Conservation (phyloP, 64 coral and sea anemone species). For the Dendrophyllia cribrosa region DNA sequence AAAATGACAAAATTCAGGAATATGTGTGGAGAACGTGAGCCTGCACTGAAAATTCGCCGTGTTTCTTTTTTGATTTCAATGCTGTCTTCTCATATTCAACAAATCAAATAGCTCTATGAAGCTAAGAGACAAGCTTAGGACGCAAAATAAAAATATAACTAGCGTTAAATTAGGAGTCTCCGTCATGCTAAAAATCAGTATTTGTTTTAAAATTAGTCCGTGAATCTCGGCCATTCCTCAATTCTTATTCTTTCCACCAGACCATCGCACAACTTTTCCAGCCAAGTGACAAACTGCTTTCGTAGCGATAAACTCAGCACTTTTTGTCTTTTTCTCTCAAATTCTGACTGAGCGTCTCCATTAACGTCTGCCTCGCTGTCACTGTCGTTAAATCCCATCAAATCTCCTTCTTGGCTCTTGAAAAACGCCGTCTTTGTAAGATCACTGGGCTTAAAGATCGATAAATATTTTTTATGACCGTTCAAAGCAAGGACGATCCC, state of each 20-base stretch:
- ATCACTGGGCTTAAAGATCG: conserved; percentile 80
- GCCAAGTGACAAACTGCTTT: conserved; percentile 70
- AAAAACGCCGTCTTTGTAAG: conserved; percentile 53
- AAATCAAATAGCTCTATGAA: no score
- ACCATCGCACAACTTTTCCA: conserved; percentile 91
- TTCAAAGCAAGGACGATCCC: conserved; percentile 91
- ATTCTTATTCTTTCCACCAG: conserved; percentile 70
- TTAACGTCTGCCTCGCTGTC: conserved; percentile 48
- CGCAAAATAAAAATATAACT: no score
- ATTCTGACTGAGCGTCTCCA: conserved; percentile 25
- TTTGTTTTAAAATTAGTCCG: conserved; percentile 2
- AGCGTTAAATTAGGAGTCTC: no score
- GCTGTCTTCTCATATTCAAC: no score
- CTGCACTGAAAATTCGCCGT: no score
- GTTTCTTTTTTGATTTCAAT: no score
- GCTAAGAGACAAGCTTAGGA: no score
- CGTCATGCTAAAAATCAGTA: background rate
- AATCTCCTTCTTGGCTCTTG: conserved; percentile 75
- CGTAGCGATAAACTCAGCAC: conserved; percentile 70
- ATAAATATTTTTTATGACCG: conserved; percentile 84
- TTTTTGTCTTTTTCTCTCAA: conserved; percentile 70
- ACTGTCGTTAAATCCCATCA: conserved; percentile 91
- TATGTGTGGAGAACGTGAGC: no score
- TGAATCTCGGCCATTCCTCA: conserved; percentile 79
- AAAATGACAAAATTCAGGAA: no score